phyloP scores from a whole-genome alignment of 2,888 invertebrate species.

The Macrophya annulata region DNA sequence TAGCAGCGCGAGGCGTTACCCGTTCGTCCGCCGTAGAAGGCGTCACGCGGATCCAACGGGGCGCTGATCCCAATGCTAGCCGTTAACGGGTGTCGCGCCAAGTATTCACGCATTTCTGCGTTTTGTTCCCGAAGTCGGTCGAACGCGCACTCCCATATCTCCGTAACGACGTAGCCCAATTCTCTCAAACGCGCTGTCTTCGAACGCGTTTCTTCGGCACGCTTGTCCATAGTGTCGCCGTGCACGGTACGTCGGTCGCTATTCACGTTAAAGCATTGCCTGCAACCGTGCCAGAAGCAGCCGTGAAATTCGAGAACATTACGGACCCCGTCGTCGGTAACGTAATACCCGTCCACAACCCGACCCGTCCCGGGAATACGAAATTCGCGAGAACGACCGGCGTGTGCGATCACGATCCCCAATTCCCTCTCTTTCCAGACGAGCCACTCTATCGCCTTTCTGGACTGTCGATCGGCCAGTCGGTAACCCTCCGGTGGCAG shows the following conservation, averaged over 20 bases:
- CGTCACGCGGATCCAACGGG: slow-evolving; percentile 62
- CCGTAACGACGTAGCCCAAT: slow-evolving; percentile 35
- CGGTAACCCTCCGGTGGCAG: slow-evolving; percentile 68
- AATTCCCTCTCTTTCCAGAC: slow-evolving; percentile 56
- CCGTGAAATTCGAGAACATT: slow-evolving; percentile 60
- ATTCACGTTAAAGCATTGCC: slow-evolving; percentile 45
- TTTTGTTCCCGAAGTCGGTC: not conserved
- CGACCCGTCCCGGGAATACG: slow-evolving; percentile 47
- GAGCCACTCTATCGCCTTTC: slow-evolving; percentile 63
- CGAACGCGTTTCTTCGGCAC: slow-evolving; percentile 51
- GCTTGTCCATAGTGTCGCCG: slow-evolving; percentile 48
- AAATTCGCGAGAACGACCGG: slow-evolving; percentile 61
- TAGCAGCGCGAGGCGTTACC: slow-evolving; percentile 62
- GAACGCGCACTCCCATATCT: slow-evolving; percentile 61
- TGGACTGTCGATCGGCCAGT: slow-evolving; percentile 65
- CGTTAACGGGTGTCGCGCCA: not conserved
- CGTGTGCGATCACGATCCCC: slow-evolving; percentile 61
- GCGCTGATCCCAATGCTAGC: slow-evolving; percentile 13
- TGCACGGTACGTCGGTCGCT: slow-evolving; percentile 29
- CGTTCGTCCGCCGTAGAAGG: slow-evolving; percentile 69
- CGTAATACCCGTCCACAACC: slow-evolving; percentile 60
- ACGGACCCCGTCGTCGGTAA: slow-evolving; percentile 5
- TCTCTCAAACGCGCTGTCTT: slow-evolving; percentile 32
- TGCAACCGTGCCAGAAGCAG: slow-evolving; percentile 60
- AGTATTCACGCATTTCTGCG: slow-evolving; percentile 6